Percentiles rank a stretch among this genome's conserved stretches.
Conservation (phyloP, 2,113 vertebrate species). For the Seriola dumerili region DNA sequence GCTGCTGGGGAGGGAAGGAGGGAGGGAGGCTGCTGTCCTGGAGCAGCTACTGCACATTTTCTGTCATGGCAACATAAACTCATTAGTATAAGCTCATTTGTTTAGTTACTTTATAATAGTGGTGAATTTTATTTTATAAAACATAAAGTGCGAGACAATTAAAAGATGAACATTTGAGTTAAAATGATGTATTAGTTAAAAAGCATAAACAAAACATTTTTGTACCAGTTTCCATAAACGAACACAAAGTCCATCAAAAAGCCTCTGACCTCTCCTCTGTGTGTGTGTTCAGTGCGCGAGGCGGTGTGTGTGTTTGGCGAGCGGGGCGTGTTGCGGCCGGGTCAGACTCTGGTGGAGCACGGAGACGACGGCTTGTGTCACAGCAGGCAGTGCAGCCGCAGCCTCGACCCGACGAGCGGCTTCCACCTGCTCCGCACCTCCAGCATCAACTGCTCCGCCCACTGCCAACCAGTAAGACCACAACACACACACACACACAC, state of each 20-base stretch:
- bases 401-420: constrained; percentile 87
- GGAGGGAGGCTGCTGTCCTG: constrained; percentile 69
- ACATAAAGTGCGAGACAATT: not conserved
- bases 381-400: constrained; percentile 87
- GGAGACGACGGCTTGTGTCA: constrained; percentile 87
- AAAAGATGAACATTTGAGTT: no score
- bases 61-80: no score
- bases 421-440: constrained; percentile 89
- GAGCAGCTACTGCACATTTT: not conserved
- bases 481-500: not conserved
- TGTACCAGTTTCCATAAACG: no score
- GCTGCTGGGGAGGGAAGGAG: constrained; percentile 82
- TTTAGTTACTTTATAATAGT: no score
- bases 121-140: not conserved
- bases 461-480: constrained; percentile 89
- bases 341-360: constrained; percentile 92
- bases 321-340: constrained; percentile 90
- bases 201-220: no score
- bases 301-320: constrained; percentile 91
- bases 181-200: no score
- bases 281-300: constrained; percentile 87
- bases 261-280: constrained; percentile 25
- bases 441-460: constrained; percentile 89
- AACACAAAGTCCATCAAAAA: no score
- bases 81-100: no score